A percentile compares a stretch with the other conserved stretches of the same genome.
Conservation (phyloP, 2,113 vertebrate species). For the Clarias magur region DNA sequence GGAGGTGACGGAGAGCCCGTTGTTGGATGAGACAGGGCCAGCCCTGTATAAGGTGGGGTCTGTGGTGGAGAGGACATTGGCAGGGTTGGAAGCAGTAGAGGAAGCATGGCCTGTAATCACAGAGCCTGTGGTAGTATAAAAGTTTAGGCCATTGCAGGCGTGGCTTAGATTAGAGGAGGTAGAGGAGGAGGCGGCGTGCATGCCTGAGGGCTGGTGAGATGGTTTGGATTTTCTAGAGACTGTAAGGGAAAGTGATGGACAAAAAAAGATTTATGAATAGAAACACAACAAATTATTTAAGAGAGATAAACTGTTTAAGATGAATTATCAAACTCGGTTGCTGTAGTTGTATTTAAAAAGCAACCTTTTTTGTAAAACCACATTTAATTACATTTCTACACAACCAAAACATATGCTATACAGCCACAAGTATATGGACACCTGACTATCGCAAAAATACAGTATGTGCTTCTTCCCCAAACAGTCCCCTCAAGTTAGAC, state of each 20-base stretch:
- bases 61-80: not conserved
- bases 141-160: constrained; percentile 7
- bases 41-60: not conserved
- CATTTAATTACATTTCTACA: no score
- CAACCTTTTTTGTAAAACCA: not conserved
- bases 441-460: not conserved
- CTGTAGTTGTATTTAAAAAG: not conserved
- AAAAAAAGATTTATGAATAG: not conserved
- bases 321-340: not conserved
- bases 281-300: not conserved
- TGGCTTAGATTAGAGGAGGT: constrained; percentile 15
- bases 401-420: not conserved
- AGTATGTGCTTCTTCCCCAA: not conserved
- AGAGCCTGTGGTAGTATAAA: not conserved
- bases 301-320: not conserved
- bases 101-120: not conserved
- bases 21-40: not conserved
- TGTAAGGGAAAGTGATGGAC: not conserved
- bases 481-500: not conserved
- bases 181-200: constrained; percentile 36
- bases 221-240: constrained; percentile 49
- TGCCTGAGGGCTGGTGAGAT: constrained; percentile 11
- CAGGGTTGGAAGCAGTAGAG: not conserved
- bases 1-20: not conserved
- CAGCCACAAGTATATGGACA: no score